These are phyloP conservation scores for Arenaria interpres DNA, from an alignment of 2,113 vertebrate species.

Conservation along the genomic window DNA sequence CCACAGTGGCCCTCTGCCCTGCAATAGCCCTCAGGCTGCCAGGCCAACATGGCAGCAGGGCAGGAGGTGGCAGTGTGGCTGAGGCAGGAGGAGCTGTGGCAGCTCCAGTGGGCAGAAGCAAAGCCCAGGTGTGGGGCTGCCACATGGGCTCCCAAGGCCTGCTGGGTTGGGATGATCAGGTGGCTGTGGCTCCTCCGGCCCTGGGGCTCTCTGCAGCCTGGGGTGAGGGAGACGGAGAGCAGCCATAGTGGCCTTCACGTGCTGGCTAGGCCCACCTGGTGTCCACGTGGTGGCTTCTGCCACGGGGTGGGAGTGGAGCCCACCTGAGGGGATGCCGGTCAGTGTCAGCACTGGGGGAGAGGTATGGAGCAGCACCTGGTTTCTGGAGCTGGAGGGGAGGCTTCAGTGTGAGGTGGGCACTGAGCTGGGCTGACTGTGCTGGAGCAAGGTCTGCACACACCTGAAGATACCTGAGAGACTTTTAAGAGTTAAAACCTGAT, in stretches of 20 bases:
- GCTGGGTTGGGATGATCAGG: too few species aligned
- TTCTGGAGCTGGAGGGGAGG: background rate
- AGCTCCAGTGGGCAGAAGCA: background rate
- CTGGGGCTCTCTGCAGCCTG: background rate
- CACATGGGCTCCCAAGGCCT: fast-evolving
- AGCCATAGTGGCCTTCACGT: too few species aligned
- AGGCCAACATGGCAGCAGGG: background rate
- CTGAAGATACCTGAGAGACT: background rate
- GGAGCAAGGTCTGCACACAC: background rate
- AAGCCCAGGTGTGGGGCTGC: background rate
- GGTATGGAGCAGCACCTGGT: background rate
- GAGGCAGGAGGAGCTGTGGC: background rate
- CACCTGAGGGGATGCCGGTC: background rate
- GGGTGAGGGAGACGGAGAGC: background rate
- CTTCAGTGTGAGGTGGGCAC: background rate
- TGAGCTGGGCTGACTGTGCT: background rate
- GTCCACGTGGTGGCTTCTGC: fast-evolving
- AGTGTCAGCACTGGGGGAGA: background rate
- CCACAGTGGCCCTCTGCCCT: background rate
- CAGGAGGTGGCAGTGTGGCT: background rate
- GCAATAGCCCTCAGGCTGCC: background rate
- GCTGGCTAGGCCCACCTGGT: fast-evolving
- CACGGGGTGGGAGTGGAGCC: background rate
- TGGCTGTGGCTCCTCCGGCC: fast-evolving
- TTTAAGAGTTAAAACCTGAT: background rate